Conservation (phyloP, 2,888 invertebrate genomes). For the Lycaena phlaeas region DNA sequence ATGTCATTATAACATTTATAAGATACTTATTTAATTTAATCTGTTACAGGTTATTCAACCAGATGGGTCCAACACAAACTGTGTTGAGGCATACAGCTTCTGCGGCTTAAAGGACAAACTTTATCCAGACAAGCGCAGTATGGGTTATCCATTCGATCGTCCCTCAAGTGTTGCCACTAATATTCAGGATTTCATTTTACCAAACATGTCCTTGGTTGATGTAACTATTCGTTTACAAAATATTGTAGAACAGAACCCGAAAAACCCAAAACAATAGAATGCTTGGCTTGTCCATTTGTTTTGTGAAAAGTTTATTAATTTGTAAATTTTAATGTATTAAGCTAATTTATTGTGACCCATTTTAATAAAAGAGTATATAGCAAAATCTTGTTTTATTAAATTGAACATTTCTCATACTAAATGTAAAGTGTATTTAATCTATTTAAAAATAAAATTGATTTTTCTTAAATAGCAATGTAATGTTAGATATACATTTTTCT, state of each 20-base stretch:
- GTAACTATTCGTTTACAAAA: constrained; percentile 75
- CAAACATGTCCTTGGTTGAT: constrained; percentile 80
- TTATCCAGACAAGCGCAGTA: constrained; percentile 85
- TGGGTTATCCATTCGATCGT: constrained; percentile 89
- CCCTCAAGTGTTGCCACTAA: constrained; percentile 70
- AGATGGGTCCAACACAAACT: constrained; percentile 45
- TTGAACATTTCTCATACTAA: too few relatives aligned
- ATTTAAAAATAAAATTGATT: too few relatives aligned
- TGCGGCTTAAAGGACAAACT: constrained; percentile 83
- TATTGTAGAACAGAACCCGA: constrained; percentile 51
- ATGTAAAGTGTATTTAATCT: too few relatives aligned
- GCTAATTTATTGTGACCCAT: neutral
- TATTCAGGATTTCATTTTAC: constrained; percentile 75
- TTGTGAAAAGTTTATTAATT: neutral
- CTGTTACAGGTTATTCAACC: constrained; percentile 45
- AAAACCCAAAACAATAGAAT: constrained; percentile 26
- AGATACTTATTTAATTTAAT: too few relatives aligned
- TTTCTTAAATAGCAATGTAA: too few relatives aligned
- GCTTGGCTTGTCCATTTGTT: neutral
- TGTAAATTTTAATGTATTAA: neutral
- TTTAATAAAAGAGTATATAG: neutral
- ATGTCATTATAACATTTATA: too few relatives aligned
- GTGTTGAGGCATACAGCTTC: constrained; percentile 83
- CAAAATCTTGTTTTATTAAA: neutral
- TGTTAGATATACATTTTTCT: too few relatives aligned